Conservation (phyloP, 1,140 invertebrate genomes). For the Drosophila arawakana region DNA sequence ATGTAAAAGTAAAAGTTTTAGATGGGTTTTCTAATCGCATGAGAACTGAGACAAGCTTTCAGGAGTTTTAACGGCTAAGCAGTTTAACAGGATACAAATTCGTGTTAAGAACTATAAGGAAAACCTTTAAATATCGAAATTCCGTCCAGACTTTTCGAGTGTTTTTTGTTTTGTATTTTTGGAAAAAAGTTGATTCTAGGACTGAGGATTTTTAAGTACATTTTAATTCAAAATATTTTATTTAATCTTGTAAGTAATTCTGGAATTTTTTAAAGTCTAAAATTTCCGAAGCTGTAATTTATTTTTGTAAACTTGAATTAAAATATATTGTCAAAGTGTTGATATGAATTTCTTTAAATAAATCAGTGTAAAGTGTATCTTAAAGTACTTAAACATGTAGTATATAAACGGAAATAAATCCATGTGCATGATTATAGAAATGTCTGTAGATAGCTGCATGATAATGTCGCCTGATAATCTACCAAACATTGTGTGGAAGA, state of each 20-base stretch:
- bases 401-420: not conserved
- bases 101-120: no score
- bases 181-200: no score
- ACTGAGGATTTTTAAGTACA: no score
- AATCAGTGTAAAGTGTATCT: not conserved
- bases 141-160: not conserved
- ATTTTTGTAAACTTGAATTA: not conserved
- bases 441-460: slow-evolving; percentile 26
- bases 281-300: no score
- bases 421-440: not conserved
- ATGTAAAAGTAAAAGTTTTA: not conserved
- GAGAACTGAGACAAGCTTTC: not conserved
- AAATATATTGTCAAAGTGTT: not conserved
- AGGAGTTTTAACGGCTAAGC: no score
- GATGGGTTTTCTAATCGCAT: slow-evolving; percentile 8
- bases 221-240: no score
- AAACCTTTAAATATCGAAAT: not conserved
- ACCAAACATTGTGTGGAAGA: not conserved
- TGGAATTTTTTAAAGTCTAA: not conserved
- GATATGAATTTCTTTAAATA: not conserved
- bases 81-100: not conserved
- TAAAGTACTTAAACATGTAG: not conserved
- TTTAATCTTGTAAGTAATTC: not conserved
- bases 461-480: not conserved
- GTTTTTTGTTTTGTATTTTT: no score